Percentiles rank a stretch among this genome's conserved stretches.
Conservation (phyloP, 2,113 vertebrate species). For the Corvus cornix region DNA sequence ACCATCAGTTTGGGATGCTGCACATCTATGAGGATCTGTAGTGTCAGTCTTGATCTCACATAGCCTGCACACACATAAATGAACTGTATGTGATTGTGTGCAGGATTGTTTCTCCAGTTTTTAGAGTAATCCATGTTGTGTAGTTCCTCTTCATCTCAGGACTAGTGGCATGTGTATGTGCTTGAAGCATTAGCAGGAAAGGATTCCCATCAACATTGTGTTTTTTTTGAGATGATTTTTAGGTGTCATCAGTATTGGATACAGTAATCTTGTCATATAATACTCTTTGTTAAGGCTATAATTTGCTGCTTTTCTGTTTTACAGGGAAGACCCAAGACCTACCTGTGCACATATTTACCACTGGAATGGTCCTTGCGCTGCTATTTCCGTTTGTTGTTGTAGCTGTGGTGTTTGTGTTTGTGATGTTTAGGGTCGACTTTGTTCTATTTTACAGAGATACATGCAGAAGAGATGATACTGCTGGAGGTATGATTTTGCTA, state of each 20-base stretch:
- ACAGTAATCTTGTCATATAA: background rate
- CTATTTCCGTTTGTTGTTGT: slow-evolving; percentile 26
- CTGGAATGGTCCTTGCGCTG: slow-evolving; percentile 55
- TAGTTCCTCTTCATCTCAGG: background rate
- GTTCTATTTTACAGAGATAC: slow-evolving; percentile 71
- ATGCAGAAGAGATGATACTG: slow-evolving; percentile 73
- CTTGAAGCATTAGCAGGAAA: background rate
- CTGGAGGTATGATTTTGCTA: slow-evolving; percentile 68
- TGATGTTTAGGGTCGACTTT: slow-evolving; percentile 76
- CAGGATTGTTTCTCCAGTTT: background rate
- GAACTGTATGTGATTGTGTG: accelerated
- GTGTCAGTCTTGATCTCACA: background rate
- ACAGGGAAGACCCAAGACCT: slow-evolving; percentile 54
- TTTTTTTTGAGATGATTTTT: background rate
- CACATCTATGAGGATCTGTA: background rate
- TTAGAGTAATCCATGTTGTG: background rate
- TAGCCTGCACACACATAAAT: background rate
- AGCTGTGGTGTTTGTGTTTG: slow-evolving; percentile 19
- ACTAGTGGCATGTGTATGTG: background rate
- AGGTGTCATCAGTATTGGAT: background rate
- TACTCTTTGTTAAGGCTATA: background rate
- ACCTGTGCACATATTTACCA: slow-evolving; percentile 60
- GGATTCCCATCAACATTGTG: background rate
- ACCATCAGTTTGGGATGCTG: background rate
- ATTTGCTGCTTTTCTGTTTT: background rate